A percentile compares a stretch with the other conserved stretches of the same genome.
These are phyloP conservation scores for Alviniconcha marisindica DNA, from an alignment of 1,140 invertebrate species.

Conservation along the genomic window DNA sequence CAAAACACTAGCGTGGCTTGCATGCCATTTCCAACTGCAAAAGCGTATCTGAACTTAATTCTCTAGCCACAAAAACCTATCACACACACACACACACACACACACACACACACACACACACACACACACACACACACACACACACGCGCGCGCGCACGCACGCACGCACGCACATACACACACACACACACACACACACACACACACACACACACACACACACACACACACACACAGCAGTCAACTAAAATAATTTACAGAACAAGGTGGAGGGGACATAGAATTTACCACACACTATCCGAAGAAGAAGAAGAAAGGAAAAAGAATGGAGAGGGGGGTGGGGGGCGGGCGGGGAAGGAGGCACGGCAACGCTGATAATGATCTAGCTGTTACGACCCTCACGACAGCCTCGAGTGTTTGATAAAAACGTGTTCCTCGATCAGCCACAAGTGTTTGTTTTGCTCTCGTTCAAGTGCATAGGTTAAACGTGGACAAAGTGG, in stretches of 20 bases:
- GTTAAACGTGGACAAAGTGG: not conserved
- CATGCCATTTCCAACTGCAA: no score
- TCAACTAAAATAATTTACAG: not conserved
- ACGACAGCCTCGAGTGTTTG: no score
- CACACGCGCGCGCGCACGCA: conserved; percentile 4
- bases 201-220: conserved; percentile 1
- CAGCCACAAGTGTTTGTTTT: no score
- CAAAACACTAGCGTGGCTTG: no score
- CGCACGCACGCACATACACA: conserved; percentile 24
- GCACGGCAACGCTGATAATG: not conserved
- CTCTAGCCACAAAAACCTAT: no score
- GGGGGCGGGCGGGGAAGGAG: not conserved
- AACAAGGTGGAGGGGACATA: not conserved
- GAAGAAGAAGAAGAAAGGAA: no score
- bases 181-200: conserved; percentile 3
- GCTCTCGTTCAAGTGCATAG: no score
- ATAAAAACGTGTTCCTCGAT: no score
- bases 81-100: not conserved
- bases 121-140: conserved; percentile 31
- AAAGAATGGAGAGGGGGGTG: not conserved
- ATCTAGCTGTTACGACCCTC: no score
- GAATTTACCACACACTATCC: not conserved
- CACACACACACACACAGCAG: conserved; percentile 10
- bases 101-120: conserved; percentile 9
- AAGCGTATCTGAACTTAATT: no score